Conservation (phyloP, 1,140 invertebrate genomes). For the Sitophilus oryzae region DNA sequence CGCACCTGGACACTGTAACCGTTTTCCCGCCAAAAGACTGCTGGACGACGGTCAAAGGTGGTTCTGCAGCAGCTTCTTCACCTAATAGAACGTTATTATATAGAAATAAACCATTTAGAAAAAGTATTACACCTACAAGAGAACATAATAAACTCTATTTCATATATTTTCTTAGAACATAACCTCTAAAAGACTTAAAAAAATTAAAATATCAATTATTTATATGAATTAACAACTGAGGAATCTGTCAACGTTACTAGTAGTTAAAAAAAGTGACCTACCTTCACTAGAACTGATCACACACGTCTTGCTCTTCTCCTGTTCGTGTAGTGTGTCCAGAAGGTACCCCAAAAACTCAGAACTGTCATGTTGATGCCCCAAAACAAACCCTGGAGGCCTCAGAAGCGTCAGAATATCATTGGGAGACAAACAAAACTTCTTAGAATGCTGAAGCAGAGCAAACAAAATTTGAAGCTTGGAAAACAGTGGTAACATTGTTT, state of each 20-base stretch:
- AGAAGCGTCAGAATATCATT: constrained; percentile 60
- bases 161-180: too few relatives aligned
- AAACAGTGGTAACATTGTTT: constrained; percentile 50
- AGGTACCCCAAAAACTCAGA: constrained; percentile 79
- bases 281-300: constrained; percentile 7
- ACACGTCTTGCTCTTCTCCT: constrained; percentile 45
- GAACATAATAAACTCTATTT: too few relatives aligned
- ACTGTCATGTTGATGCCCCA: constrained; percentile 77
- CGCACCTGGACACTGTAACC: constrained; percentile 65
- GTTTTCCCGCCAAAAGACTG: constrained; percentile 68
- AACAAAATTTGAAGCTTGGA: constrained; percentile 68
- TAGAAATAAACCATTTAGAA: too few relatives aligned
- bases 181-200: too few relatives aligned
- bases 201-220: too few relatives aligned
- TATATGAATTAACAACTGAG: too few relatives aligned
- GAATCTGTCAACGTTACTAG: too few relatives aligned
- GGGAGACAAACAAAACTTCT: constrained; percentile 59
- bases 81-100: too few relatives aligned
- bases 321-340: constrained; percentile 64
- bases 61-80: constrained; percentile 22
- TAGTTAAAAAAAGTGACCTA: constrained; percentile 9
- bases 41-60: constrained; percentile 51
- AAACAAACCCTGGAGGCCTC: constrained; percentile 67
- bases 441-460: constrained; percentile 64
- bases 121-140: too few relatives aligned